Conservation (phyloP, 2,888 invertebrate species). For the Oconnorella tubifera region DNA sequence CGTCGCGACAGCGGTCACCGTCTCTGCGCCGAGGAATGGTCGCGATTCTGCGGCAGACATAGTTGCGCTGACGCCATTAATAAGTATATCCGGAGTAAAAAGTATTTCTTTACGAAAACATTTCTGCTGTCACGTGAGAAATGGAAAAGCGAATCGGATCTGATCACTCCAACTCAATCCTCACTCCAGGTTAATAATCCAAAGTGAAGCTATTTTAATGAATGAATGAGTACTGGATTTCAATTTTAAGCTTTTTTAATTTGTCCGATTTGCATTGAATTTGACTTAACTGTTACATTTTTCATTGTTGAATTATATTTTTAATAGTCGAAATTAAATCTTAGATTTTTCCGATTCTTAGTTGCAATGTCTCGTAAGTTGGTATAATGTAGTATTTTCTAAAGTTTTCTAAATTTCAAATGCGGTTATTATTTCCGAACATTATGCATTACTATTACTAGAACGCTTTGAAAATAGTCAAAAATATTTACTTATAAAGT, state of each 20-base stretch:
- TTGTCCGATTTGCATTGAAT: background rate
- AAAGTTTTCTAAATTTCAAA: too few species aligned
- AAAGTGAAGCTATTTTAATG: constrained; percentile 6
- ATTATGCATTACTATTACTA: too few species aligned
- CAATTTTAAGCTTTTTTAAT: background rate
- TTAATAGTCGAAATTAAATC: too few species aligned
- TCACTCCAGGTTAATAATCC: background rate
- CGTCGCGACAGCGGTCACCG: constrained; percentile 68
- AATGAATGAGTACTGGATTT: background rate
- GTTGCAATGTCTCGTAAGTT: too few species aligned
- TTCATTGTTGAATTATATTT: too few species aligned
- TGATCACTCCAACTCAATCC: constrained; percentile 29
- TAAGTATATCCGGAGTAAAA: constrained; percentile 59
- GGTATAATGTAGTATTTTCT: too few species aligned
- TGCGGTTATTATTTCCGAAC: too few species aligned
- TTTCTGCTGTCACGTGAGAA: constrained; percentile 40
- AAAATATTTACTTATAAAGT: too few species aligned
- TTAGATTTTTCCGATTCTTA: too few species aligned
- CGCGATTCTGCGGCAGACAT: constrained; percentile 69
- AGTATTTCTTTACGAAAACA: constrained; percentile 42
- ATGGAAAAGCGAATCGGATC: constrained; percentile 64
- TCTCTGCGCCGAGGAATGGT: constrained; percentile 72
- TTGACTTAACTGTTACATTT: too few species aligned
- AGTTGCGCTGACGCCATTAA: constrained; percentile 70
- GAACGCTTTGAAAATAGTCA: too few species aligned